Conservation (phyloP, 2,797 vertebrate genomes). For the Chloroceryle inda region DNA sequence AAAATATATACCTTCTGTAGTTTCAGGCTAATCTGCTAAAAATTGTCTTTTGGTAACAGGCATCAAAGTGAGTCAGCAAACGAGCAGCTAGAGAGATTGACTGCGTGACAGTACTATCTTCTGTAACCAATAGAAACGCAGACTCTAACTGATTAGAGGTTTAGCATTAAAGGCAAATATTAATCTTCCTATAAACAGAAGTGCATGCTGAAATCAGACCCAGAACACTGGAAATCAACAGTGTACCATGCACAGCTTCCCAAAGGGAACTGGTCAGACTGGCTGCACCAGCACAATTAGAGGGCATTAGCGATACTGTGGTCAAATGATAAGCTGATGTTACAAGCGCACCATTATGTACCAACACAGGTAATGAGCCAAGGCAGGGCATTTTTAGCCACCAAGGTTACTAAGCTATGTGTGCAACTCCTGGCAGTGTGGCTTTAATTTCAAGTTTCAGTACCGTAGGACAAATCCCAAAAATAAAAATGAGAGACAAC, state of each 20-base stretch:
- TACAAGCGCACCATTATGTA: background rate
- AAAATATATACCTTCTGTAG: background rate
- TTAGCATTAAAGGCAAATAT: background rate
- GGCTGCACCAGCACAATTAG: background rate
- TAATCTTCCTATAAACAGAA: background rate
- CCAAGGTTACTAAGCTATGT: background rate
- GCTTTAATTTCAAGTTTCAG: background rate
- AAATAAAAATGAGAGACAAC: background rate
- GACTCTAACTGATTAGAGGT: background rate
- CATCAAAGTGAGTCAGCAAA: slow-evolving; percentile 43
- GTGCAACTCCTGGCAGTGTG: background rate
- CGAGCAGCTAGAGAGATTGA: background rate
- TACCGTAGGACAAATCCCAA: background rate
- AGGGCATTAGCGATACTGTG: background rate
- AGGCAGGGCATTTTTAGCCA: background rate
- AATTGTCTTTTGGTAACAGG: background rate
- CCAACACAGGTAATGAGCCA: background rate
- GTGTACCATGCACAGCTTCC: background rate
- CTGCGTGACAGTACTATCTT: background rate
- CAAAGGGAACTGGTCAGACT: background rate
- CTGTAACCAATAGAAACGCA: background rate
- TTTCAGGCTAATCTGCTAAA: slow-evolving; percentile 7
- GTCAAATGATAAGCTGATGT: background rate
- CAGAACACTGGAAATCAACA: background rate
- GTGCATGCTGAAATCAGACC: background rate